These are phyloP conservation scores for Nycticorax nycticorax DNA, from an alignment of 2,113 vertebrate genomes.

Conservation along the genomic window DNA sequence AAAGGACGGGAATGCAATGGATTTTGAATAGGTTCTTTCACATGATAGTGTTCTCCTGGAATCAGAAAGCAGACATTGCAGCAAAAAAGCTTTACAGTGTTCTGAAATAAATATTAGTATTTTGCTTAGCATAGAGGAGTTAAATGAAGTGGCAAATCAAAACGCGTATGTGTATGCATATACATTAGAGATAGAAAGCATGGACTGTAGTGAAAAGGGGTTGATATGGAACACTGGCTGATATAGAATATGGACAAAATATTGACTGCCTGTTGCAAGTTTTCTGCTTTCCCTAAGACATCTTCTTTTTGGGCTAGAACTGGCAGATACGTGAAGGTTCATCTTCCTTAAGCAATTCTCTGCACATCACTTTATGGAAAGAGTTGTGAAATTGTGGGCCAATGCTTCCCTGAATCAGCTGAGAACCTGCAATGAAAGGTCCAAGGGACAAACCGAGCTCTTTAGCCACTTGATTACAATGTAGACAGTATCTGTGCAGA, in stretches of 20 bases:
- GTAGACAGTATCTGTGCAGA: neutral
- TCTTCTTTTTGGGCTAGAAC: neutral
- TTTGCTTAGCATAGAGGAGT: slow-evolving; percentile 58
- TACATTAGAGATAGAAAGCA: slow-evolving; percentile 6
- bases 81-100: slow-evolving; percentile 50
- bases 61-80: slow-evolving; percentile 50
- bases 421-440: neutral
- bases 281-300: neutral
- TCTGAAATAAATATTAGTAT: slow-evolving; percentile 58
- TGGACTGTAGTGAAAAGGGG: neutral
- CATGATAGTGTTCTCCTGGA: slow-evolving; percentile 49
- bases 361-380: neutral
- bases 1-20: slow-evolving; percentile 50
- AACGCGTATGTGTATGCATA: neutral
- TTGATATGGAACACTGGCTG: neutral
- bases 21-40: slow-evolving; percentile 71
- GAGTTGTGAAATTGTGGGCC: neutral
- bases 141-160: slow-evolving; percentile 54
- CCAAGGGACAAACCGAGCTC: neutral
- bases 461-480: neutral
- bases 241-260: neutral
- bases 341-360: neutral
- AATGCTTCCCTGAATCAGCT: neutral
- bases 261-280: neutral
- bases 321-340: neutral